Evolutionary conservation across 2,797 vertebrate genomes (phyloP).

Genomic region (Oreonectes daqikongensis): DNA sequence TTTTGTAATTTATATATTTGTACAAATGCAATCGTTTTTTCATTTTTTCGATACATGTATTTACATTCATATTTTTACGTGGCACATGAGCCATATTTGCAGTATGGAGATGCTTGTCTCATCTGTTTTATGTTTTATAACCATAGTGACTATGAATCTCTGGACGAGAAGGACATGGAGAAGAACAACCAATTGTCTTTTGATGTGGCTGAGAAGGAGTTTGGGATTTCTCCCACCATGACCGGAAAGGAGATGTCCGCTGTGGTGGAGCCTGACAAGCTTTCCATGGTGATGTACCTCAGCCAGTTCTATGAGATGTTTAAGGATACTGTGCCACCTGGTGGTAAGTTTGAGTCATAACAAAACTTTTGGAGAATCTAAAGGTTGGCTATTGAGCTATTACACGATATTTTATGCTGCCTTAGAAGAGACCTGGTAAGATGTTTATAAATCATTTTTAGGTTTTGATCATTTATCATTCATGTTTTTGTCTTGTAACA

Average conservation of each 20-base stretch:
- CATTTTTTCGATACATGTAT: neutral
- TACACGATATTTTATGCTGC: no score
- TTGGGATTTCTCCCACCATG: constrained; percentile 98
- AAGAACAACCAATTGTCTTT: constrained; percentile 95
- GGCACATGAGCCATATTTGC: neutral
- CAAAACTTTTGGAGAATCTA: neutral
- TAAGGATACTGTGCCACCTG: constrained; percentile 90
- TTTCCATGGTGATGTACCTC: constrained; percentile 99
- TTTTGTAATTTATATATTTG: neutral
- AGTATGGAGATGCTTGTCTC: neutral
- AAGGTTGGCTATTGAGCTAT: no score
- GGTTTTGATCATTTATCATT: neutral
- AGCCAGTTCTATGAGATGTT: constrained; percentile 99
- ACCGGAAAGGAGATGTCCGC: constrained; percentile 97
- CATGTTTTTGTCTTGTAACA: constrained; percentile 60
- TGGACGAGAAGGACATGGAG: constrained; percentile 90
- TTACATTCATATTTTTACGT: no score
- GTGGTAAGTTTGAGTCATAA: constrained; percentile 77
- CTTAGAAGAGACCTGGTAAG: neutral
- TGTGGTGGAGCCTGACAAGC: constrained; percentile 94
- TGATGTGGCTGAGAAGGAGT: constrained; percentile 92
- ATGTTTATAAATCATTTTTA: neutral
- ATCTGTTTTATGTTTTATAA: neutral
- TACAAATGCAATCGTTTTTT: neutral
- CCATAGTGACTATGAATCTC: constrained; percentile 88